Conservation (phyloP, 2,888 invertebrate species). For the Lamellibrachia columna region DNA sequence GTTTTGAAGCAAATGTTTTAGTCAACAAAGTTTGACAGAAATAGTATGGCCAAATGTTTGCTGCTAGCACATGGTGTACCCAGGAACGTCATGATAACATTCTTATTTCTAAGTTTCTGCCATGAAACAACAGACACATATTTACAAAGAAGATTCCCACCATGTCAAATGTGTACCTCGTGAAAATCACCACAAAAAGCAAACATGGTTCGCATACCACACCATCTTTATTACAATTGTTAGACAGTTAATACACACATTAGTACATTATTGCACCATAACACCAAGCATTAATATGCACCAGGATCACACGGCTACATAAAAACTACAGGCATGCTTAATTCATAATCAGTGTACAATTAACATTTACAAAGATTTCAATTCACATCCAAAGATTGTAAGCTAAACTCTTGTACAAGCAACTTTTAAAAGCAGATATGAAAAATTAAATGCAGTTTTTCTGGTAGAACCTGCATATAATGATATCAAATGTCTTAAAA, state of each 20-base stretch:
- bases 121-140: not conserved
- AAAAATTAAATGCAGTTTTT: not conserved
- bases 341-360: slow-evolving; percentile 5
- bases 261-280: not conserved
- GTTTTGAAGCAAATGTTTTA: not conserved
- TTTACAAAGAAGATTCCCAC: not conserved
- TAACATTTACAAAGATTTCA: not conserved
- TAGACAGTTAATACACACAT: not conserved
- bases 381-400: not conserved
- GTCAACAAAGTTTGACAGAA: not conserved
- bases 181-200: slow-evolving; percentile 9
- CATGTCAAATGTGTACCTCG: not conserved
- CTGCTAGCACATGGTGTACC: not conserved
- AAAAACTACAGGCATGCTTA: not conserved
- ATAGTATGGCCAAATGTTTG: not conserved
- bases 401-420: not conserved
- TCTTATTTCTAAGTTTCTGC: not conserved
- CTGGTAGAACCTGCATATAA: not conserved
- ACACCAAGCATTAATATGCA: slow-evolving; percentile 16
- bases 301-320: not conserved
- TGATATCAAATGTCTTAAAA: not conserved
- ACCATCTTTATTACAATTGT: not conserved
- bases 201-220: not conserved
- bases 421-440: not conserved
- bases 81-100: too few species aligned